Percentiles rank a stretch among this genome's conserved stretches.
phyloP scores from a whole-genome alignment of 1,140 invertebrate genomes.

The Charaxes varanes region DNA sequence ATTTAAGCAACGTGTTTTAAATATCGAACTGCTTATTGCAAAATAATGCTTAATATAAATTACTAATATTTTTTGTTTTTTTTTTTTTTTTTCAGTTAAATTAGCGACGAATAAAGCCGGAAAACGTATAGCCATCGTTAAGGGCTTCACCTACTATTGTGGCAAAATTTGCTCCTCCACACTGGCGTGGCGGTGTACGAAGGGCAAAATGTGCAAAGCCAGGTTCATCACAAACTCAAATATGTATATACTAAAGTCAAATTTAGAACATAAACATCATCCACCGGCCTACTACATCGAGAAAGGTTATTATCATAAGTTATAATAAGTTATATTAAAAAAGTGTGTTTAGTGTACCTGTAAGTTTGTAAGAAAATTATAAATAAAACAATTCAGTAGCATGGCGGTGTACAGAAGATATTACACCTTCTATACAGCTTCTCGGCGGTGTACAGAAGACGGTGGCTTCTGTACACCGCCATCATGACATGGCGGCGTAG shows the following conservation, averaged over 20 bases:
- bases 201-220: slow-evolving; percentile 22
- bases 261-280: slow-evolving; percentile 12
- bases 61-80: too few species aligned
- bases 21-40: too few species aligned
- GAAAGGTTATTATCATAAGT: slow-evolving; percentile 9
- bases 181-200: slow-evolving; percentile 28
- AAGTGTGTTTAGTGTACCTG: too few species aligned
- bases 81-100: slow-evolving; percentile 11
- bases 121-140: slow-evolving; percentile 20
- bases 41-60: too few species aligned
- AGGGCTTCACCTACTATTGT: slow-evolving; percentile 32
- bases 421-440: too few species aligned
- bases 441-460: too few species aligned
- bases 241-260: slow-evolving; percentile 13
- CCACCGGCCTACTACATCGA: slow-evolving; percentile 11
- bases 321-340: too few species aligned
- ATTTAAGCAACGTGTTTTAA: too few species aligned
- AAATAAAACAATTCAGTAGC: too few species aligned
- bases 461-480: too few species aligned
- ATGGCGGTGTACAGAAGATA: too few species aligned
- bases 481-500: slow-evolving; percentile 27
- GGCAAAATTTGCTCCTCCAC: slow-evolving; percentile 15
- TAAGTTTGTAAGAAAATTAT: too few species aligned
- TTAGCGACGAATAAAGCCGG: slow-evolving; percentile 22
- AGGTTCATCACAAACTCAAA: slow-evolving; percentile 15